Percentiles rank a stretch among this genome's conserved stretches.
Conservation (phyloP, 2,113 vertebrate genomes). For the Oxygymnocypris stewartii region DNA sequence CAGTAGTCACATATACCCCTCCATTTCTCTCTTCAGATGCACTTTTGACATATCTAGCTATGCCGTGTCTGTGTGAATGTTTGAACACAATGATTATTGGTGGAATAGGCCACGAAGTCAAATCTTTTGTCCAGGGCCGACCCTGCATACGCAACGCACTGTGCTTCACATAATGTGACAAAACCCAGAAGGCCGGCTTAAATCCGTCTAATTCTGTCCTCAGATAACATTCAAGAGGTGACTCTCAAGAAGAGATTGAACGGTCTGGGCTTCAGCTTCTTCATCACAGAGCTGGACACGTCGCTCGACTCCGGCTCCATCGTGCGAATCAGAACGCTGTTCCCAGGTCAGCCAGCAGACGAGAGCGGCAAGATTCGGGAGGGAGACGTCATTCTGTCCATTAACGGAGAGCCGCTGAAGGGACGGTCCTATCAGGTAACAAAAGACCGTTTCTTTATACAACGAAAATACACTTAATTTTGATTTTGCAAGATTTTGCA, state of each 20-base stretch:
- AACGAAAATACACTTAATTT: too few species aligned
- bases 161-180: not conserved
- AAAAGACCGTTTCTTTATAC: not conserved
- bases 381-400: slow-evolving; percentile 85
- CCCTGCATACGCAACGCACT: too few species aligned
- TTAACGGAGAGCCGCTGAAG: slow-evolving; percentile 80
- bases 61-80: too few species aligned
- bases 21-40: too few species aligned
- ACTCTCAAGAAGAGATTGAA: slow-evolving; percentile 79
- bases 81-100: too few species aligned
- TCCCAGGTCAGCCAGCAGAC: slow-evolving; percentile 85
- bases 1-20: too few species aligned
- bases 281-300: slow-evolving; percentile 77
- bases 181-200: not conserved
- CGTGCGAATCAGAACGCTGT: slow-evolving; percentile 83
- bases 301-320: slow-evolving; percentile 68
- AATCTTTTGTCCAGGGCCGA: too few species aligned
- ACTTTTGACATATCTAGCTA: too few species aligned
- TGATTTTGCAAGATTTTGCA: too few species aligned
- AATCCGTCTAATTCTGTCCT: not conserved
- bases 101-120: too few species aligned
- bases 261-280: slow-evolving; percentile 87
- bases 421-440: slow-evolving; percentile 82
- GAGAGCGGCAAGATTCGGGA: slow-evolving; percentile 78
- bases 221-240: slow-evolving; percentile 83